phyloP scores from a whole-genome alignment of 2,113 vertebrate species.

The Clarias magur region DNA sequence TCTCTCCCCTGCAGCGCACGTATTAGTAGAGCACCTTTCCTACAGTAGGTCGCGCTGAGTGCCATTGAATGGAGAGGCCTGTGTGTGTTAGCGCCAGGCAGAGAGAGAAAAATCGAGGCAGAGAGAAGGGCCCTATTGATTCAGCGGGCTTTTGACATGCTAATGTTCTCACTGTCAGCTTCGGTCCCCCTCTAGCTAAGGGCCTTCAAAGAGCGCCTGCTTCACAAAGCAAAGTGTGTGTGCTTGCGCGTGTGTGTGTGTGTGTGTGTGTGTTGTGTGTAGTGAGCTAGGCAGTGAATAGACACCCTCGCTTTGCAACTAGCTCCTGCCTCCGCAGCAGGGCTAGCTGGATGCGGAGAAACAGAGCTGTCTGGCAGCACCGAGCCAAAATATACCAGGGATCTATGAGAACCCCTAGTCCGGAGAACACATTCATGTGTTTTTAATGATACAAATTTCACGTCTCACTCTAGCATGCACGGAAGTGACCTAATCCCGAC shows the following conservation, averaged over 20 bases:
- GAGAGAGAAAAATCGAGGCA: constrained; percentile 43
- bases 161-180: constrained; percentile 68
- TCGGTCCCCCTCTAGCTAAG: constrained; percentile 55
- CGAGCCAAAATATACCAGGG: constrained; percentile 26
- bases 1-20: constrained; percentile 30
- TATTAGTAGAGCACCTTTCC: constrained; percentile 45
- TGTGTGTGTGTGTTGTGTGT: neutral
- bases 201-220: constrained; percentile 54
- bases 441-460: neutral
- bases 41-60: constrained; percentile 43
- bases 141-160: constrained; percentile 72
- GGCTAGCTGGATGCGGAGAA: neutral
- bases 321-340: constrained; percentile 34
- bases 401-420: neutral
- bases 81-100: constrained; percentile 69
- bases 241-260: neutral
- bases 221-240: constrained; percentile 47
- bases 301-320: constrained; percentile 32
- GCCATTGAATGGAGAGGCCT: constrained; percentile 62
- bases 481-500: constrained; percentile 24
- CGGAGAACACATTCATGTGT: neutral
- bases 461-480: neutral
- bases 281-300: constrained; percentile 39
- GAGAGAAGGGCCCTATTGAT: constrained; percentile 59
- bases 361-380: constrained; percentile 8